Evolutionary conservation across 2,888 invertebrate genomes (phyloP).

Genomic region (Kryphioiulus occultus): DNA sequence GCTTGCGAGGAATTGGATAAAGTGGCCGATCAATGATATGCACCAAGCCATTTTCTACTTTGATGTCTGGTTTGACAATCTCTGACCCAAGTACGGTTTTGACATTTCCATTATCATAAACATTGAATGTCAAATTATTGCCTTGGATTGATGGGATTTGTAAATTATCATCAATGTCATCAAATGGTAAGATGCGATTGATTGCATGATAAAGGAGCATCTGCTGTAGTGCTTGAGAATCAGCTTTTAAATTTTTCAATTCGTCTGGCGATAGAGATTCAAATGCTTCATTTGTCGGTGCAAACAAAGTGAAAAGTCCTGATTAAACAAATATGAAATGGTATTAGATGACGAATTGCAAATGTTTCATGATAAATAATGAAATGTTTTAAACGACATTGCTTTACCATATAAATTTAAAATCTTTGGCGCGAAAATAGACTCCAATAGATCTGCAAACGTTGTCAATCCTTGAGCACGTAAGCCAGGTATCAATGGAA

Average conservation of each 20-base stretch:
- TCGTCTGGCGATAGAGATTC: constrained; percentile 35
- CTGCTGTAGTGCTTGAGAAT: constrained; percentile 55
- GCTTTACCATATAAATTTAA: constrained; percentile 46
- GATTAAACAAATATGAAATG: background rate
- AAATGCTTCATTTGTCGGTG: constrained; percentile 49
- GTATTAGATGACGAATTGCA: background rate
- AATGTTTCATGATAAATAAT: background rate
- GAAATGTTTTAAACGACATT: background rate
- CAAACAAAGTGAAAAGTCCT: constrained; percentile 50
- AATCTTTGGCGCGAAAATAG: constrained; percentile 49
- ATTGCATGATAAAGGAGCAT: constrained; percentile 59
- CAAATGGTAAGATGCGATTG: constrained; percentile 55
- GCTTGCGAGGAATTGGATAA: constrained; percentile 44
- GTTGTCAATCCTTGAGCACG: constrained; percentile 37
- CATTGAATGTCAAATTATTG: constrained; percentile 41
- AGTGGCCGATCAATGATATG: constrained; percentile 46
- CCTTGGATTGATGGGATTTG: constrained; percentile 46
- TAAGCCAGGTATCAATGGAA: constrained; percentile 38
- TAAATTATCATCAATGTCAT: constrained; percentile 35
- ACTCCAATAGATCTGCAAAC: constrained; percentile 36
- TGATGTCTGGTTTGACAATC: constrained; percentile 43
- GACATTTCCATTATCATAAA: constrained; percentile 42
- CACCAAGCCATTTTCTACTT: constrained; percentile 44
- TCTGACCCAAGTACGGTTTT: constrained; percentile 47
- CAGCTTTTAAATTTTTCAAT: constrained; percentile 45